Conservation (phyloP, 2,113 vertebrate genomes). For the Fulica atra region DNA sequence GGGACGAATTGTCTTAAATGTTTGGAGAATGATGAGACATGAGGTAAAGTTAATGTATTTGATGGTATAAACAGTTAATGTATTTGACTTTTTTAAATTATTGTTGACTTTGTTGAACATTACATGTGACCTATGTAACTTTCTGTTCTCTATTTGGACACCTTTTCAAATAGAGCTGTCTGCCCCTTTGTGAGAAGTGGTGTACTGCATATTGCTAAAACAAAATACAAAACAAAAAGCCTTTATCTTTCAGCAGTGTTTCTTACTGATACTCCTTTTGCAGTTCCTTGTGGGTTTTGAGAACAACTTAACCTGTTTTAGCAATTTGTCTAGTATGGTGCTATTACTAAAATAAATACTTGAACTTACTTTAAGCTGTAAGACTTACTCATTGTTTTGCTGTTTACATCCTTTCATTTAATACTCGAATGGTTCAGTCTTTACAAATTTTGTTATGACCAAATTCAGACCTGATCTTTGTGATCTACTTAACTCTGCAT, state of each 20-base stretch:
- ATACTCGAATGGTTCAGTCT: background rate
- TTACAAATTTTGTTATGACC: background rate
- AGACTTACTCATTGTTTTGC: background rate
- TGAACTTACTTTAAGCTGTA: background rate
- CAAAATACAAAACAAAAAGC: background rate
- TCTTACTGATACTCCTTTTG: background rate
- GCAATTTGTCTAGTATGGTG: background rate
- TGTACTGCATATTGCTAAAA: background rate
- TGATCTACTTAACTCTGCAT: background rate
- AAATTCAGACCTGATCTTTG: background rate
- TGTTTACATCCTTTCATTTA: background rate
- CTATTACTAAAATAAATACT: background rate
- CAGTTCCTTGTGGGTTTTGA: background rate
- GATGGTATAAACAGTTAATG: background rate
- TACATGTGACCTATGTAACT: background rate
- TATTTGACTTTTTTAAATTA: background rate
- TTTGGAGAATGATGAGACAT: constrained; percentile 98
- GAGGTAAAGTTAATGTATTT: constrained; percentile 78
- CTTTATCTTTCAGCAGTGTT: background rate
- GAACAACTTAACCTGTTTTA: background rate
- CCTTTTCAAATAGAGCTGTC: background rate
- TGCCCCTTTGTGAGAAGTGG: background rate
- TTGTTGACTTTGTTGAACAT: background rate
- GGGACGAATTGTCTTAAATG: constrained; percentile 90
- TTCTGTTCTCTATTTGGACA: background rate